Base-by-base conservation (phyloP, 2,888 invertebrate species). In the Gortyna flavago region DNA sequence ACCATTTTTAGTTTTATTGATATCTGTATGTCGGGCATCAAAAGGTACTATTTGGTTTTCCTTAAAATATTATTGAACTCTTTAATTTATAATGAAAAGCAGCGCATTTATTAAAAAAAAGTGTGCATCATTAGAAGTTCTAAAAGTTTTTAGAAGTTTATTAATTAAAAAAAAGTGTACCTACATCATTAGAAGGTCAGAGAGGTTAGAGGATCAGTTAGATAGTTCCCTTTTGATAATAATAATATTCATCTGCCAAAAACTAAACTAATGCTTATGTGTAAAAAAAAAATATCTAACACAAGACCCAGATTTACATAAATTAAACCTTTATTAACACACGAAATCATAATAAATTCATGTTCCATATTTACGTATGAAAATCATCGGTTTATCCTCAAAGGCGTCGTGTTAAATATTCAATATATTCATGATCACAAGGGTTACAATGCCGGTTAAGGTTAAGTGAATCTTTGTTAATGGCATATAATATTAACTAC, bases 321-420 rank as follows among this genome's bases (percentile, higher is more conserved):
- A 75, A 75, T 84, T 70, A 72, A 68, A 61, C 62, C 64, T 21
- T 16, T 54, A 80, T 75, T 75, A 72, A 65, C 75, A 70, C 75
- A 41, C 38, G 25, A 72, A 59, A 32, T 70, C 21, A 32, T 84
- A 84, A 80, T 77, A 54, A 68, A 70, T 83, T 81, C 77, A 79
- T 75, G 79, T 75, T 86, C 41, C 79, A 79, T 84, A 86, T 77
- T 81, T 79, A 71, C 84, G 65, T 84, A 72, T 70, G 86, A 86
- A 81, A 86, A 85, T 86, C 79, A 65, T 51, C 44, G 77, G 86
- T 67, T 85, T 67, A 86, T 79, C 74, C 73, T 29, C 44, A 77
- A 81, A 86, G 80, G 79, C 72, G 76, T 32, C 48, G 44, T n/a
- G 64, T 81, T 81, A 77, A 84, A 81, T 84, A 84, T 85, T 81